A percentile compares a stretch with the other conserved stretches of the same genome.
These are phyloP conservation scores for Apogon talboti DNA, from an alignment of 2,797 vertebrate species.

Conservation along the genomic window DNA sequence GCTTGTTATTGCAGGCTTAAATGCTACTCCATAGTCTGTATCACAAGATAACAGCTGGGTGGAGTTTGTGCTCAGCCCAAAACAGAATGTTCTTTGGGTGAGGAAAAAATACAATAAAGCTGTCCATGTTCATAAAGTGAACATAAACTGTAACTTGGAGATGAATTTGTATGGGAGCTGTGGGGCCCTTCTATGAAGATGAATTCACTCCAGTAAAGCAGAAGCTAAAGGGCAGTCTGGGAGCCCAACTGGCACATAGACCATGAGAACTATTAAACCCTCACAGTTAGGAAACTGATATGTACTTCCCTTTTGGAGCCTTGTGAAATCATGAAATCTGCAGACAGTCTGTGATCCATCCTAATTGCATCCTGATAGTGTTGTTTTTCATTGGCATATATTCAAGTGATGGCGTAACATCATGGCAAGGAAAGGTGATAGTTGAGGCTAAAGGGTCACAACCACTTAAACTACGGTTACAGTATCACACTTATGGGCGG, in stretches of 20 bases:
- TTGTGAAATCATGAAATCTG: conserved; percentile 1
- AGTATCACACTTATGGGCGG: too few relatives aligned
- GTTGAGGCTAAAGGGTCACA: neutral
- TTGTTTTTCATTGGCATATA: neutral
- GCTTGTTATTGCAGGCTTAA: too few relatives aligned
- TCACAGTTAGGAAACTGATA: conserved; percentile 20
- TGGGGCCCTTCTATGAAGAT: conserved; percentile 21
- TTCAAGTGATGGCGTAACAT: too few relatives aligned
- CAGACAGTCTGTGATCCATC: neutral
- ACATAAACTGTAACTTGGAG: neutral
- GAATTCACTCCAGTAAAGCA: conserved; percentile 27
- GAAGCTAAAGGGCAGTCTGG: conserved; percentile 36
- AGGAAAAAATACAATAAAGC: neutral
- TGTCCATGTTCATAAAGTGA: neutral
- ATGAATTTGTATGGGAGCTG: neutral
- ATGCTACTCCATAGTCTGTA: too few relatives aligned
- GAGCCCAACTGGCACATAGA: conserved; percentile 15
- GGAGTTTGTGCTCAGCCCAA: neutral
- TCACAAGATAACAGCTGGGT: neutral
- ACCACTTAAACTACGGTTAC: too few relatives aligned
- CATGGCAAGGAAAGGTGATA: neutral
- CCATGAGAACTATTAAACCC: conserved; percentile 15
- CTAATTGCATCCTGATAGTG: neutral
- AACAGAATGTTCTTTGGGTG: neutral
- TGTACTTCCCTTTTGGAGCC: conserved; percentile 7